Conservation (phyloP, 2,888 invertebrate genomes). For the Diarsia mendica region DNA sequence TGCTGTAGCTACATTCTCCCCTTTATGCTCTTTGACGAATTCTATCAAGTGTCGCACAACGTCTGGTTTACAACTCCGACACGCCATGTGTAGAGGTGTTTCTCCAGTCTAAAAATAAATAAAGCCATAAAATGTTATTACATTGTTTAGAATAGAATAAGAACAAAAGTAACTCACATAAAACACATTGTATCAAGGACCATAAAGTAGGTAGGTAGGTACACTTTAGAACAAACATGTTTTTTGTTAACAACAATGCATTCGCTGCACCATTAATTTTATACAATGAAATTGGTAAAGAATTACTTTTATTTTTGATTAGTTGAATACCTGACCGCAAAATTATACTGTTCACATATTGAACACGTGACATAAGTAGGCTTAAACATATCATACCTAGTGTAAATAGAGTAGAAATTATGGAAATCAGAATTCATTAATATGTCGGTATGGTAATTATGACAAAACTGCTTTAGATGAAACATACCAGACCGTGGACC, state of each 20-base stretch:
- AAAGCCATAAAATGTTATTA: not conserved
- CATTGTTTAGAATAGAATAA: not conserved
- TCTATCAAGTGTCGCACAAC: conserved; percentile 96
- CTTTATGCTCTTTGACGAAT: conserved; percentile 94
- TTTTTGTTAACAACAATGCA: not conserved
- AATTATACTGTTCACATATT: not conserved
- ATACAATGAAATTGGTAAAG: not conserved
- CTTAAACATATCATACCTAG: not conserved
- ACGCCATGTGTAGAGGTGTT: conserved; percentile 98
- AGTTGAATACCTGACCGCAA: not conserved
- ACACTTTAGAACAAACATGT: not conserved
- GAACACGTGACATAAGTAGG: not conserved
- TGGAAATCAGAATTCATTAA: not conserved
- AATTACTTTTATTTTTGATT: not conserved
- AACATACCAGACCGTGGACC: not conserved
- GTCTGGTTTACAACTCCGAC: conserved; percentile 95
- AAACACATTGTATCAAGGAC: too few species aligned
- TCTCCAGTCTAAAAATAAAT: conserved; percentile 94
- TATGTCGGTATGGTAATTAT: not conserved
- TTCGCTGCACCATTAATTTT: not conserved
- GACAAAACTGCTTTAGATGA: not conserved
- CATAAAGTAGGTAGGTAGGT: too few species aligned
- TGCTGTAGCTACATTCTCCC: conserved; percentile 94
- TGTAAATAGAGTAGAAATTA: not conserved
- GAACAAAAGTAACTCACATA: not conserved